Evolutionary conservation across 37 sponge, comb jelly and placozoan species (phyloP).

Genomic region (Chondrilla cf. caribensis): DNA sequence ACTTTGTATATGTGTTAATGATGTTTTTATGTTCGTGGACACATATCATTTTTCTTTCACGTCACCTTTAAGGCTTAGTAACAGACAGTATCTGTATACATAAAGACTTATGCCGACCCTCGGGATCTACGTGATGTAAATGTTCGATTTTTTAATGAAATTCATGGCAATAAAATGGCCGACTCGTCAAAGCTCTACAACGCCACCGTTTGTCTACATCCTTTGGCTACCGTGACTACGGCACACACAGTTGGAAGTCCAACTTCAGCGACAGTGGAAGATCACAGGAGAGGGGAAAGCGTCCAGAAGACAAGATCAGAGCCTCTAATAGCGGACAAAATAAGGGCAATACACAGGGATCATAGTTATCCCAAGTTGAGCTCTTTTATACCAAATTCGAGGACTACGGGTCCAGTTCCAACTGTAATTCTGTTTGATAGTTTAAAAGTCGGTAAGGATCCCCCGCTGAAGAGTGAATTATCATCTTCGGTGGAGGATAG

Average conservation of each 20-base stretch:
- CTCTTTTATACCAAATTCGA: background rate
- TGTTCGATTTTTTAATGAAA: too few species aligned
- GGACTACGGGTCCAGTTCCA: background rate
- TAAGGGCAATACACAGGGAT: background rate
- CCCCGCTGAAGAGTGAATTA: background rate
- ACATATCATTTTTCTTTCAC: too few species aligned
- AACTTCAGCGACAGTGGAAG: background rate
- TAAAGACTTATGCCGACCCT: too few species aligned
- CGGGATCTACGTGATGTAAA: too few species aligned
- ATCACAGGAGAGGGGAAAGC: too few species aligned
- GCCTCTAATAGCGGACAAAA: background rate
- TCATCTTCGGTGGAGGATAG: background rate
- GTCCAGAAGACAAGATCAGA: too few species aligned
- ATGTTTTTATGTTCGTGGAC: too few species aligned
- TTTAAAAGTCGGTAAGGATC: background rate
- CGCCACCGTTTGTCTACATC: background rate
- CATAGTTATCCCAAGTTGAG: constrained; percentile 14
- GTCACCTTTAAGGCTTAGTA: too few species aligned
- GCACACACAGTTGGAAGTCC: constrained; percentile 15
- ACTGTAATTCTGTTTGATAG: background rate
- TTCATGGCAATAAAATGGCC: constrained; percentile 7
- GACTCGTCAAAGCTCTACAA: background rate
- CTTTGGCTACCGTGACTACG: constrained; percentile 10
- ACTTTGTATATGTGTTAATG: too few species aligned
- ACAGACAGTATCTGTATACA: too few species aligned